Evolutionary conservation across 53 echinoderm and acorn worm species (phyloP).

Genomic region (Henricia sp.): DNA sequence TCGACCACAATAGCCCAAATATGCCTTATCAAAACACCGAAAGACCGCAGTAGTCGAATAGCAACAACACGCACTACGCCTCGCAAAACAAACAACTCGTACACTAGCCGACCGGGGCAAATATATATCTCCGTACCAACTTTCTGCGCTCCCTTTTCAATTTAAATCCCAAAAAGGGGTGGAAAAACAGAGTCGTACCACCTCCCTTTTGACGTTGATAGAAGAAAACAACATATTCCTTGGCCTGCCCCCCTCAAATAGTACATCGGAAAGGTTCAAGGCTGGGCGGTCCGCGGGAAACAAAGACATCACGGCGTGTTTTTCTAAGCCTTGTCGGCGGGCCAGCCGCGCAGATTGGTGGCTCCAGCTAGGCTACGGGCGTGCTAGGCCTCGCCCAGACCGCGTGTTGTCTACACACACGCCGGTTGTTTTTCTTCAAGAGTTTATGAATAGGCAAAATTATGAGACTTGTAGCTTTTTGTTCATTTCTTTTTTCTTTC

Average conservation of each 20-base stretch:
- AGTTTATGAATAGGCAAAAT: conserved; percentile 1
- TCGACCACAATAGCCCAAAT: conserved; percentile 36
- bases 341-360: neutral
- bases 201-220: neutral
- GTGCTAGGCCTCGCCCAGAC: neutral
- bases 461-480: neutral
- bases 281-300: neutral
- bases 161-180: neutral
- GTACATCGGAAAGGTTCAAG: conserved; percentile 19
- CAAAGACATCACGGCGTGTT: conserved; percentile 47
- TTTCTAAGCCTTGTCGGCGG: conserved; percentile 14
- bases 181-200: neutral
- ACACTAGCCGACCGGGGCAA: too few relatives aligned
- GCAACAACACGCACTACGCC: neutral
- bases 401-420: conserved; percentile 5
- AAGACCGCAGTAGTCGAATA: neutral
- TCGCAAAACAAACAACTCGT: neutral
- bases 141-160: neutral
- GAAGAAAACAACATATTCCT: neutral
- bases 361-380: conserved; percentile 25
- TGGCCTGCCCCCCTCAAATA: neutral
- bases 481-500: neutral
- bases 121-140: too few relatives aligned
- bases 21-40: conserved; percentile 35
- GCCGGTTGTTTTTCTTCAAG: conserved; percentile 17